Evolutionary conservation across 2,113 vertebrate genomes (phyloP).

Genomic region (Platichthys flesus): DNA sequence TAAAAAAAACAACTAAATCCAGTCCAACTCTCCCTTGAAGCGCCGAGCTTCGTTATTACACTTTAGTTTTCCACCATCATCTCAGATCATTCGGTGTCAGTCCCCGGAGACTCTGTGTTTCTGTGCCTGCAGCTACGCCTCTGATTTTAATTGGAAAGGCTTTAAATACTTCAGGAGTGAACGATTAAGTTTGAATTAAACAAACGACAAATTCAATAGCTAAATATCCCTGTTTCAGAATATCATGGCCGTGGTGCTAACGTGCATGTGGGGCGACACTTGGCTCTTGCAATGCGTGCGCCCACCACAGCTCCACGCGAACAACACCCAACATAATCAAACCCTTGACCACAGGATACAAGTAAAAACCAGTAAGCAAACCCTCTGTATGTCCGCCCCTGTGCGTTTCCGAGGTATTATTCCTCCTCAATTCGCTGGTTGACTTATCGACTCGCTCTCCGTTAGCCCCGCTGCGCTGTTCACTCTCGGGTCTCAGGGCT

Average conservation of each 20-base stretch:
- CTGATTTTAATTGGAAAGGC: constrained; percentile 13
- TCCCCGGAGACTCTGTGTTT: constrained; percentile 8
- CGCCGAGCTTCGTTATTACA: background rate
- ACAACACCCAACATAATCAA: constrained; percentile 26
- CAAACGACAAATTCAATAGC: constrained; percentile 18
- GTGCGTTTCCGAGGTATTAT: constrained; percentile 25
- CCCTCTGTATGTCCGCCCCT: background rate
- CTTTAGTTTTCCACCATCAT: background rate
- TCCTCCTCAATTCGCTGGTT: constrained; percentile 19
- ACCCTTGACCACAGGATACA: constrained; percentile 10
- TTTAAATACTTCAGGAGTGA: constrained; percentile 20
- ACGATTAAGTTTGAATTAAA: constrained; percentile 36
- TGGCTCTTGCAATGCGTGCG: constrained; percentile 5
- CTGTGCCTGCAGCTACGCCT: background rate
- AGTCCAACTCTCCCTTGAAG: background rate
- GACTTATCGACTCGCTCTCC: constrained; percentile 57
- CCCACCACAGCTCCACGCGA: constrained; percentile 1
- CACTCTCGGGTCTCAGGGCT: constrained; percentile 45
- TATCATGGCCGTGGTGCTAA: constrained; percentile 4
- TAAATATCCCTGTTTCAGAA: constrained; percentile 8
- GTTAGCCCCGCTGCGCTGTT: constrained; percentile 23
- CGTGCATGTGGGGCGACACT: background rate
- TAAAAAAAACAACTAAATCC: background rate
- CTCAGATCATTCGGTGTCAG: constrained; percentile 4
- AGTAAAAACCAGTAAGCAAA: constrained; percentile 39